These are phyloP conservation scores for Coremacera marginata DNA, from an alignment of 2,888 invertebrate species.

Conservation along the genomic window DNA sequence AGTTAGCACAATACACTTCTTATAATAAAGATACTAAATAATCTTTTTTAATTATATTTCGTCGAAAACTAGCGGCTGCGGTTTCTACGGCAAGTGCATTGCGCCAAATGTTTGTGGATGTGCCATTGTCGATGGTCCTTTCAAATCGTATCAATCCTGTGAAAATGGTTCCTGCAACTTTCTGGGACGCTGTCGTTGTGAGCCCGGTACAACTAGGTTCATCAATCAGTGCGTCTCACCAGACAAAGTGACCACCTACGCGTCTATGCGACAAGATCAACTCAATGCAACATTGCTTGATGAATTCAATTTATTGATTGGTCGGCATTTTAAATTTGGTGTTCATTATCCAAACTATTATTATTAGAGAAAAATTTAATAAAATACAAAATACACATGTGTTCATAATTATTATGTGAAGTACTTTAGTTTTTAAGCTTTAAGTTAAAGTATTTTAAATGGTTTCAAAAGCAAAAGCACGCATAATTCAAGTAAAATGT, in stretches of 20 bases:
- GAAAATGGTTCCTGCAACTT: conserved; percentile 56
- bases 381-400: too few species aligned
- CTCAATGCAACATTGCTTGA: conserved; percentile 58
- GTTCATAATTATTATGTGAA: too few species aligned
- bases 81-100: conserved; percentile 64
- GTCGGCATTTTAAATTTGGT: conserved; percentile 56
- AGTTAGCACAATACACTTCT: too few species aligned
- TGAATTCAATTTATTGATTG: conserved; percentile 60
- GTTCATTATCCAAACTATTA: conserved; percentile 11
- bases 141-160: conserved; percentile 50
- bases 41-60: background rate
- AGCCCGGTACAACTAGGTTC: conserved; percentile 59
- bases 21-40: too few species aligned
- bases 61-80: conserved; percentile 54
- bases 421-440: background rate
- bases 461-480: background rate
- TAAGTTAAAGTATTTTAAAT: background rate
- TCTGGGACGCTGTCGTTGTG: conserved; percentile 60
- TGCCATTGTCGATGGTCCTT: conserved; percentile 52
- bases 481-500: too few species aligned
- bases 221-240: conserved; percentile 62
- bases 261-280: conserved; percentile 55
- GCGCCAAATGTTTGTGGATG: conserved; percentile 67
- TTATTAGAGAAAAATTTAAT: background rate
- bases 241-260: conserved; percentile 63